Conservation (phyloP, 2,888 invertebrate genomes). For the Mythimna vitellina region DNA sequence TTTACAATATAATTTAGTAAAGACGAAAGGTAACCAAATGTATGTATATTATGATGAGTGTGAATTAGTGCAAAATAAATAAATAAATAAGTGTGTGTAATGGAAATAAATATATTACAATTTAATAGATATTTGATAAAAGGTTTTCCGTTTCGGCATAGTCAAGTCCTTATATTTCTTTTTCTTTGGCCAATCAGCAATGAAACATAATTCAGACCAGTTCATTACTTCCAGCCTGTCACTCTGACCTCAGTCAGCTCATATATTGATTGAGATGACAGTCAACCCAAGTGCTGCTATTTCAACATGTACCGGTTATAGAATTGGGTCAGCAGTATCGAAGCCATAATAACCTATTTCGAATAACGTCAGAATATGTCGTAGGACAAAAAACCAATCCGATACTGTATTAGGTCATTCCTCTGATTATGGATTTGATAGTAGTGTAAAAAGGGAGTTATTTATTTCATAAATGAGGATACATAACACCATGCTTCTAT, state of each 20-base stretch:
- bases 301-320: constrained; percentile 13
- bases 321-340: constrained; percentile 43
- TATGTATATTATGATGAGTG: too few species aligned
- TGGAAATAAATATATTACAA: too few species aligned
- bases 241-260: not conserved
- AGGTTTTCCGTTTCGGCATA: too few species aligned
- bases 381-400: constrained; percentile 34
- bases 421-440: constrained; percentile 2
- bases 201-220: not conserved
- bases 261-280: constrained; percentile 44
- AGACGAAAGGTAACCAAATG: too few species aligned
- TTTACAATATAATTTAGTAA: too few species aligned
- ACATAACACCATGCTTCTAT: not conserved
- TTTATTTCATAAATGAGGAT: not conserved
- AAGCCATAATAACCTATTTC: constrained; percentile 32
- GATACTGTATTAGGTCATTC: constrained; percentile 3
- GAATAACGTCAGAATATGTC: constrained; percentile 22
- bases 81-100: too few species aligned
- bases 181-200: not conserved
- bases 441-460: not conserved
- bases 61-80: too few species aligned
- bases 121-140: too few species aligned
- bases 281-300: constrained; percentile 21
- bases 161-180: too few species aligned
- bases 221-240: not conserved